A percentile compares a stretch with the other conserved stretches of the same genome.
Evolutionary conservation across 2,113 vertebrate genomes (phyloP).

Genomic region (Numenius arquata): DNA sequence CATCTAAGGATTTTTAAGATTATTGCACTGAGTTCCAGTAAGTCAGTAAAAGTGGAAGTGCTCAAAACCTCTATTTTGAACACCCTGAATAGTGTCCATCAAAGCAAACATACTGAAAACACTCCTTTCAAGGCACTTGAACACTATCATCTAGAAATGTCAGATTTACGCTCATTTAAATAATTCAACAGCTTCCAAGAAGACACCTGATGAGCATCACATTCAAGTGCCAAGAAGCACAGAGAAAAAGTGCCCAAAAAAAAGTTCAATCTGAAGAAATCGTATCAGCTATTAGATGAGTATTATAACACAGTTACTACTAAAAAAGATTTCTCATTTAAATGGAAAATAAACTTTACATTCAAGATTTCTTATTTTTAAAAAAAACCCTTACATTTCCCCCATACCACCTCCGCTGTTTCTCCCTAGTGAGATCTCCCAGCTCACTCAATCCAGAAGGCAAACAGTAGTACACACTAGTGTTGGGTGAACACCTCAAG

Average conservation of each 20-base stretch:
- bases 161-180: slow-evolving; percentile 53
- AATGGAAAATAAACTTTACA: slow-evolving; percentile 37
- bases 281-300: slow-evolving; percentile 20
- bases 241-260: slow-evolving; percentile 46
- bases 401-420: not conserved
- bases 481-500: not conserved
- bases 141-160: slow-evolving; percentile 19
- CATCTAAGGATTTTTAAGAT: not conserved
- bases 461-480: not conserved
- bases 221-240: slow-evolving; percentile 55
- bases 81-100: slow-evolving; percentile 48
- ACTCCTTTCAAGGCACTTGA: slow-evolving; percentile 10
- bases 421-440: not conserved
- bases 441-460: not conserved
- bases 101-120: slow-evolving; percentile 2
- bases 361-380: not conserved
- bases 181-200: slow-evolving; percentile 58
- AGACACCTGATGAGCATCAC: slow-evolving; percentile 10
- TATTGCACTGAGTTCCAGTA: not conserved
- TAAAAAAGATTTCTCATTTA: not conserved
- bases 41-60: slow-evolving; percentile 6
- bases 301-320: slow-evolving; percentile 11
- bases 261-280: slow-evolving; percentile 5
- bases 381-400: not conserved
- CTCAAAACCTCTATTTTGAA: slow-evolving; percentile 51